Conservation (phyloP, 2,797 vertebrate genomes). For the Chaunax sp. region DNA sequence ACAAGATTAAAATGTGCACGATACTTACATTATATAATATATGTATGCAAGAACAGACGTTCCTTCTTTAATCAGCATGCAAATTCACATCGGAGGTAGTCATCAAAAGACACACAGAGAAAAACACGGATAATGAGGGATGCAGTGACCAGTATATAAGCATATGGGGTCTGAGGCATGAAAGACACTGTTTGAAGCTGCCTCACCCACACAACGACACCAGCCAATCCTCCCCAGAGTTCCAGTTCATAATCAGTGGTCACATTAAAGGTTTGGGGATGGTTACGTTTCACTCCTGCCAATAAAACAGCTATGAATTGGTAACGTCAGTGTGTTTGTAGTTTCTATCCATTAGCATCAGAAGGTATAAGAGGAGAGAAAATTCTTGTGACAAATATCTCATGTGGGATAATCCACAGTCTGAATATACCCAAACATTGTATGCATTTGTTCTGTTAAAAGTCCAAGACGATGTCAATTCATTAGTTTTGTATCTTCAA, state of each 20-base stretch:
- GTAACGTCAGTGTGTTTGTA: slow-evolving; percentile 12
- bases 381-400: neutral
- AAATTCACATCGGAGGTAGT: slow-evolving; percentile 19
- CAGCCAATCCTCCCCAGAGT: slow-evolving; percentile 37
- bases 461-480: neutral
- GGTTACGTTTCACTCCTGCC: slow-evolving; percentile 29
- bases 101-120: slow-evolving; percentile 43
- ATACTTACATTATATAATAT: neutral
- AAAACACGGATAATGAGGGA: slow-evolving; percentile 54
- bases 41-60: neutral
- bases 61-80: slow-evolving; percentile 28
- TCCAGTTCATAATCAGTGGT: slow-evolving; percentile 39
- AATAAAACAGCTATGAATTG: slow-evolving; percentile 30
- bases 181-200: slow-evolving; percentile 68
- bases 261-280: slow-evolving; percentile 41
- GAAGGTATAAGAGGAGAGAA: slow-evolving; percentile 1
- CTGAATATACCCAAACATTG: neutral
- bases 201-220: slow-evolving; percentile 52
- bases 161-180: slow-evolving; percentile 57
- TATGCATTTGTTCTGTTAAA: neutral
- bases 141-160: slow-evolving; percentile 48
- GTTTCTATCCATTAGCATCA: slow-evolving; percentile 7
- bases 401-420: neutral
- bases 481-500: neutral
- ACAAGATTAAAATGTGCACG: slow-evolving; percentile 12